These are phyloP conservation scores for Dromas ardeola DNA, from an alignment of 2,113 vertebrate species.

Conservation along the genomic window DNA sequence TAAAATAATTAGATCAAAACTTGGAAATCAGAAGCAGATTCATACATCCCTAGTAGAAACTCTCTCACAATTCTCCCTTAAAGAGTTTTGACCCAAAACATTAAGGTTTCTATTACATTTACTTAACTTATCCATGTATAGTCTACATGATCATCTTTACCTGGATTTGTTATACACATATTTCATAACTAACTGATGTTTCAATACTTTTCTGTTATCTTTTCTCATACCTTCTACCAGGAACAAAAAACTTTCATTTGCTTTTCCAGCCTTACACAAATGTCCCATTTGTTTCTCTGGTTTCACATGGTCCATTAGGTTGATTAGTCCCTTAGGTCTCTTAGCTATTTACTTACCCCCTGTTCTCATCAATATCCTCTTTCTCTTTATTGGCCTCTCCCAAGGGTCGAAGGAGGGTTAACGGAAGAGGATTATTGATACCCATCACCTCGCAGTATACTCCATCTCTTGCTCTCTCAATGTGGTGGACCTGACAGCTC, in stretches of 20 bases:
- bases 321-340: not conserved
- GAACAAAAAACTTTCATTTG: not conserved
- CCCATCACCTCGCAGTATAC: accelerated
- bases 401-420: not conserved
- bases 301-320: not conserved
- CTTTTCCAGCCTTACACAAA: not conserved
- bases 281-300: not conserved
- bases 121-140: too few relatives aligned
- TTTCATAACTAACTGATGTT: not conserved
- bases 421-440: not conserved
- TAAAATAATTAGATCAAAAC: not conserved
- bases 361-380: not conserved
- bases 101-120: not conserved
- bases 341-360: not conserved
- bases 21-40: not conserved
- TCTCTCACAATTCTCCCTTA: not conserved
- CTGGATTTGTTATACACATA: accelerated
- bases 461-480: not conserved
- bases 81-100: not conserved
- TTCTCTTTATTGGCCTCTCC: not conserved
- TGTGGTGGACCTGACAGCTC: not conserved
- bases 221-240: not conserved
- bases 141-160: not conserved
- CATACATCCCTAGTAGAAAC: not conserved
- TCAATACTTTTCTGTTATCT: not conserved